Base-by-base conservation (phyloP, 2,797 vertebrate species). In the Phyllotis vaccarum region DNA sequence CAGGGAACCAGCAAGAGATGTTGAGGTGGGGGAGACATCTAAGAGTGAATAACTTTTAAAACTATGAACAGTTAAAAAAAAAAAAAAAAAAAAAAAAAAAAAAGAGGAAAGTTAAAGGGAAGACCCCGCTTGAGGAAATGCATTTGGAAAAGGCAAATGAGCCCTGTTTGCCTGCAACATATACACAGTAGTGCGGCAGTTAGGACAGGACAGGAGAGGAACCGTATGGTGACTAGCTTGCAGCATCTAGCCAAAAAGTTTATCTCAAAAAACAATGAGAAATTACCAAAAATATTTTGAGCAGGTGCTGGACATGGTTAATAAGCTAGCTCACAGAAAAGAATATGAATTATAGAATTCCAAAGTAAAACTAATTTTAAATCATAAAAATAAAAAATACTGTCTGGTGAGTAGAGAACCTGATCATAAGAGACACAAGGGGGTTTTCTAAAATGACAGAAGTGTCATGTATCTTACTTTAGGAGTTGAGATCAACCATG, bases 281-380 rank as follows among this genome's bases (percentile, higher is more conserved):
- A 74, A 58, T 62, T 89, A 60, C 10, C 58, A 64, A 78, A 72
- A 92, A 60, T 64, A 12, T 62, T 89, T 31, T 96, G 46, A 94
- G 91, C 85, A 76, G 66, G 54, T 81, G 54, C 40, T 95, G 56
- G 54, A 19, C 43, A 91, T 21, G 14, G 89, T 46, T 60, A 83
- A 66, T 62, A 66, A 86, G 27, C 64, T 60, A 76, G 19, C 10
- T 60, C 60, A 95, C 72, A 66, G 56, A 80, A 90, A 95, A 87
- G 10, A 88, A 96, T 40, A 72, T 34, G 83, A 88, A 88, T 3
- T 68, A 8, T 21, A 8, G 64, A 88, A 80, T 90, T 80, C 29
- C 43, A 93, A 89, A 78, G 80, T 24, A 90, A 93, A 95, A 56
- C 29, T 89, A 93, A 82, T 82, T 27, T 82, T 83, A 86, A 91